Base-by-base conservation (phyloP, 2,888 invertebrate species). In the Drosophila silvestris region DNA sequence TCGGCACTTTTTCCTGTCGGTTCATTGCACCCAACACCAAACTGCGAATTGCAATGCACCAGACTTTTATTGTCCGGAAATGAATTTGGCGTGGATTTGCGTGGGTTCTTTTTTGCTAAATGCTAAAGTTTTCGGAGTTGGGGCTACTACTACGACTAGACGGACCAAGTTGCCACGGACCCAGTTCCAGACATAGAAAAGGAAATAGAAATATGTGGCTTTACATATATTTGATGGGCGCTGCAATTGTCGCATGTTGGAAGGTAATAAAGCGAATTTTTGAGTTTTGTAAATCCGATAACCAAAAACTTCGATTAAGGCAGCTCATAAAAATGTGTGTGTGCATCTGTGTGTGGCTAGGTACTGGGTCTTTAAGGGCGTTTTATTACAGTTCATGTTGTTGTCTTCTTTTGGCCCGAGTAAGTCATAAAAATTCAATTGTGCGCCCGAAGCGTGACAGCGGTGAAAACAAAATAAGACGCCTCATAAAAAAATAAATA, bases 41-140 rank as follows among this genome's bases (percentile, higher is more conserved):
- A 76, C 71, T 44, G 81, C 56, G 72, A 81, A 77, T 83, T 79
- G 81, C 88, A 26, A 74, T 75, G 79, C 79, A 77, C 77, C 77
- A 77, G 77, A 79, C 74, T 84, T 79, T 86, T 89, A 89, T 89
- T 86, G 74, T 73, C 75, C 81, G 84, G 88, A 87, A 85, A 85
- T 87, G 83, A 73, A 73, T 74, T 62, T 60, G 70, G 59, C 68
- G 70, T 35, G 76, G 72, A 68, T 71, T 79, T 76, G 72, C 73
- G 68, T 74, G 54, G 70, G 54, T 39, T 66, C 41, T 30, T 52
- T n/a, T 50, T 50, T 37, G 3, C 33, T 32, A 10, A 22, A 39
- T 28, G 33, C n/a, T 19, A 12, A 6, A 16, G 47, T 22, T 28
- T 33, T 12, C 0, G 0, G 37, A 35, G 7, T 33, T 1, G 6